These are phyloP conservation scores for Teleogryllus occipitalis DNA, from an alignment of 1,140 invertebrate genomes.

Conservation along the genomic window DNA sequence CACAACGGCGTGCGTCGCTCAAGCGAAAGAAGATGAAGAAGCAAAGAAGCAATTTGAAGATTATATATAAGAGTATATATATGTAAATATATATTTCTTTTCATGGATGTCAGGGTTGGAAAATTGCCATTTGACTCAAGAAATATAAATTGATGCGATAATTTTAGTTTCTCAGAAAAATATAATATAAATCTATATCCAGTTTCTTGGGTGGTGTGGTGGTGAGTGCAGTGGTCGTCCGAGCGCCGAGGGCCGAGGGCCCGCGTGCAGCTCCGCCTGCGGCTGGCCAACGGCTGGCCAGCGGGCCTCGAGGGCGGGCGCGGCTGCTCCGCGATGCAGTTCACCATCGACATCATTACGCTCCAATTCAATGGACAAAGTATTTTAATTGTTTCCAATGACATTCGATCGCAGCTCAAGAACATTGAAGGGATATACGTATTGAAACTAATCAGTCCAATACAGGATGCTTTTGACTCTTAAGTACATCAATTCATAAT, in stretches of 20 bases:
- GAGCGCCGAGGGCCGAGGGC: no score
- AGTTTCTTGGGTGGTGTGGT: neutral
- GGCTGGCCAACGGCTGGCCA: no score
- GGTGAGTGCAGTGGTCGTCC: neutral
- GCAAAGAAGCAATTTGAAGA: no score
- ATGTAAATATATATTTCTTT: slow-evolving; percentile 2
- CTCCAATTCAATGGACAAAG: neutral
- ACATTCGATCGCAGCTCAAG: slow-evolving; percentile 3
- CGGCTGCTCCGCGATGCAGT: neutral
- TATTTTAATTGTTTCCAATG: slow-evolving; percentile 2
- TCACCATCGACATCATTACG: neutral
- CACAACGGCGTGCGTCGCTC: no score
- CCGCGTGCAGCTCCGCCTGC: no score
- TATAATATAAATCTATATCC: neutral
- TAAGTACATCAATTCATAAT: slow-evolving; percentile 6
- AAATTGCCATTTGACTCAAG: neutral
- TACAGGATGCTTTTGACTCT: slow-evolving; percentile 4
- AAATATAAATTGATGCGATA: neutral
- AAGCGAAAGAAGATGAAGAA: no score
- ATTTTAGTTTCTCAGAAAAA: neutral
- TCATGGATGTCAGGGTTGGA: neutral
- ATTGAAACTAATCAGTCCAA: slow-evolving; percentile 5
- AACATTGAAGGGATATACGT: slow-evolving; percentile 4
- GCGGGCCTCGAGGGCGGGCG: no score
- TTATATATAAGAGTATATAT: neutral